Evolutionary conservation across 2,113 vertebrate genomes (phyloP).

Genomic region (Fregata magnificens): DNA sequence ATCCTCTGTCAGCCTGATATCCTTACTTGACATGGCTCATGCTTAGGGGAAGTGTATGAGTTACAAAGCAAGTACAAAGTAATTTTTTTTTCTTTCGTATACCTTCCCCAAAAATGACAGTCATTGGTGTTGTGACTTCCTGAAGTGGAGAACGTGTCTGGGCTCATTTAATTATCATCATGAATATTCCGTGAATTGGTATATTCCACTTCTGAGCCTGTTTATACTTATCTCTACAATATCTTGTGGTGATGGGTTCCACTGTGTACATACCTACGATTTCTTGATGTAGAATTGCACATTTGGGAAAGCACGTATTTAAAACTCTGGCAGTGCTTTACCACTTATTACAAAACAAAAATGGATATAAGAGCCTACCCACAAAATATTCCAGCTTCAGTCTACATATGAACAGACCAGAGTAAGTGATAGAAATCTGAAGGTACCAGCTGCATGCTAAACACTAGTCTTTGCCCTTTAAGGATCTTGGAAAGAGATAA

Average conservation of each 20-base stretch:
- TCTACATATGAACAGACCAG: neutral
- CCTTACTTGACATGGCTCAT: neutral
- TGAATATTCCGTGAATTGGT: neutral
- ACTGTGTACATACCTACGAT: fast-evolving
- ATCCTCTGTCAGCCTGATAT: neutral
- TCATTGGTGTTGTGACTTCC: neutral
- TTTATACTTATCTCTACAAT: neutral
- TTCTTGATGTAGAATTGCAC: neutral
- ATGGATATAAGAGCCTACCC: neutral
- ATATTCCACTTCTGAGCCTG: neutral
- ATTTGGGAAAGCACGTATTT: neutral
- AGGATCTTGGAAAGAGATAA: neutral
- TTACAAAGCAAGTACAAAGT: neutral
- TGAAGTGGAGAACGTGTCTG: neutral
- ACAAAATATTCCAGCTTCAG: neutral
- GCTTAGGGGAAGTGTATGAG: neutral
- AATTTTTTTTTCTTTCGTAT: neutral
- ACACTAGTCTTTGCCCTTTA: neutral
- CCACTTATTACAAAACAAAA: neutral
- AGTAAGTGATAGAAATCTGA: neutral
- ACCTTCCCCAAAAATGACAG: neutral
- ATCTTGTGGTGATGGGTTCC: neutral
- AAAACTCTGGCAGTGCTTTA: neutral
- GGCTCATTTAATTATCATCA: neutral
- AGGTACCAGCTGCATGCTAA: neutral